These are phyloP conservation scores for Lutjanus erythropterus DNA, from an alignment of 2,113 vertebrate genomes.

Conservation along the genomic window DNA sequence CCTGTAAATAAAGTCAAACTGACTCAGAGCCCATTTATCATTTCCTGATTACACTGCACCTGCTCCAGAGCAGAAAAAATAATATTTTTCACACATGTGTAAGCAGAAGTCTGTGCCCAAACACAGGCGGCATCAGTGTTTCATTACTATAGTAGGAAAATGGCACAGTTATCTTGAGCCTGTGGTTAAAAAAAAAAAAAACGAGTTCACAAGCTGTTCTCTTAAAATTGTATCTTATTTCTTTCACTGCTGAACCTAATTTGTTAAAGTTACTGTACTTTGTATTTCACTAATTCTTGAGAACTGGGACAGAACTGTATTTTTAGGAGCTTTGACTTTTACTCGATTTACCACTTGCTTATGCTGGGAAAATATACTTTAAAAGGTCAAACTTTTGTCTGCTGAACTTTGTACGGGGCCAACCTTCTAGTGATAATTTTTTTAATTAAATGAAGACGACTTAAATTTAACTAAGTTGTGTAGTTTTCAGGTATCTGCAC, in stretches of 20 bases:
- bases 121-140: neutral
- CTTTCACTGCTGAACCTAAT: neutral
- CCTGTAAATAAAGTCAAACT: neutral
- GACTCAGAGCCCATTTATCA: neutral
- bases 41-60: constrained; percentile 17
- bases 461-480: too few relatives aligned
- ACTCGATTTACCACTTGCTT: too few relatives aligned
- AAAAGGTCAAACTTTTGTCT: neutral
- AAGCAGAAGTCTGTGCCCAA: neutral
- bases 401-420: too few relatives aligned
- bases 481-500: too few relatives aligned
- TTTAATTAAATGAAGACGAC: too few relatives aligned
- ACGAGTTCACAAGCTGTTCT: neutral
- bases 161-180: neutral
- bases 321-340: too few relatives aligned
- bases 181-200: too few relatives aligned
- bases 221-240: neutral
- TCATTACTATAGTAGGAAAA: neutral
- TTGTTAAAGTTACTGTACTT: neutral
- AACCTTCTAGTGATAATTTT: too few relatives aligned
- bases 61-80: neutral
- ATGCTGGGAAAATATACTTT: too few relatives aligned
- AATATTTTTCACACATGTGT: neutral
- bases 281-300: neutral
- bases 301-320: too few relatives aligned